phyloP scores from a whole-genome alignment of 2,888 invertebrate species.

The Copidosoma aretas region DNA sequence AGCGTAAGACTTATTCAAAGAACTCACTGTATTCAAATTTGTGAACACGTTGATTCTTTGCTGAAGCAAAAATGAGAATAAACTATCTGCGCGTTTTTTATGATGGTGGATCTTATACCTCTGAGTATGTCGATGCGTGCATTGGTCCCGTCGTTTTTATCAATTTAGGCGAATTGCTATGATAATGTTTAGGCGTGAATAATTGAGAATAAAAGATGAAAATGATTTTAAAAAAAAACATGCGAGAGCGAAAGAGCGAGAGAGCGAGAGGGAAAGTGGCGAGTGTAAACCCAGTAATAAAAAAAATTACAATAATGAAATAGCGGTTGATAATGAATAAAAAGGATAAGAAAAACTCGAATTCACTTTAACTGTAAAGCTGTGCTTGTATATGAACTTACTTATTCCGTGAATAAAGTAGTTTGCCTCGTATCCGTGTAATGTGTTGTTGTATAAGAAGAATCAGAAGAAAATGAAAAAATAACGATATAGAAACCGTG shows the following conservation, averaged over 20 bases:
- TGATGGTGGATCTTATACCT: constrained; percentile 3
- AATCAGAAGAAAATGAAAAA: too few species aligned
- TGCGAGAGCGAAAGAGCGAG: neutral
- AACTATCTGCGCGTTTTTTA: constrained; percentile 14
- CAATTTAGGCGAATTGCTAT: constrained; percentile 25
- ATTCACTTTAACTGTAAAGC: constrained; percentile 50
- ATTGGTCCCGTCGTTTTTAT: constrained; percentile 22
- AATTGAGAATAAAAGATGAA: constrained; percentile 17
- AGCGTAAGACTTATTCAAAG: constrained; percentile 29
- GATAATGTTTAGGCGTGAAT: constrained; percentile 24
- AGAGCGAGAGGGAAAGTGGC: constrained; percentile 10
- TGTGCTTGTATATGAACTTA: constrained; percentile 57
- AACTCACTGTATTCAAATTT: constrained; percentile 15
- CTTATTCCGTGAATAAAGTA: constrained; percentile 58
- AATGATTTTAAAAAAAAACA: constrained; percentile 11
- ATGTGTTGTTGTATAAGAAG: constrained; percentile 44
- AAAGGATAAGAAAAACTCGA: constrained; percentile 44
- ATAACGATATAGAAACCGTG: constrained; percentile 8
- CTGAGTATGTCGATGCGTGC: neutral
- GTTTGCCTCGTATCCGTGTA: constrained; percentile 55
- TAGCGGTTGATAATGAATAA: too few species aligned
- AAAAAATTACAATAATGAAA: constrained; percentile 33
- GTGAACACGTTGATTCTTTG: constrained; percentile 22
- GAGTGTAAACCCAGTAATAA: constrained; percentile 33
- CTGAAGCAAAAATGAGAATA: constrained; percentile 22